phyloP scores from a whole-genome alignment of 1,140 invertebrate species.

The Drosophila tropicalis region DNA sequence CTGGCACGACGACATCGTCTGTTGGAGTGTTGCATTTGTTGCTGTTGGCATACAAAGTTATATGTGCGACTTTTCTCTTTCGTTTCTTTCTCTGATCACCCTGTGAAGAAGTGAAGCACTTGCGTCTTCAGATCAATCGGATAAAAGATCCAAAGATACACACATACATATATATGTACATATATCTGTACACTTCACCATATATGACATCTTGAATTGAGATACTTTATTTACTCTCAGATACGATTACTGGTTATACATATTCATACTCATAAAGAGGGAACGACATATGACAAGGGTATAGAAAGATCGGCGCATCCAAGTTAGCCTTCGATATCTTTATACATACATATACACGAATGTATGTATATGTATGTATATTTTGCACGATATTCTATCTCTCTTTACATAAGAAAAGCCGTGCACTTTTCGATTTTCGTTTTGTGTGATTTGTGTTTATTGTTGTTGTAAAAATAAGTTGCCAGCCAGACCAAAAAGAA shows the following conservation, averaged over 20 bases:
- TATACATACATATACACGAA: constrained; percentile 34
- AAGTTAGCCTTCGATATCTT: constrained; percentile 11
- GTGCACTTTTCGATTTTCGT: constrained; percentile 79
- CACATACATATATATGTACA: neutral
- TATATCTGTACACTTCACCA: neutral
- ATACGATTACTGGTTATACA: constrained; percentile 22
- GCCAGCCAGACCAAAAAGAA: constrained; percentile 38
- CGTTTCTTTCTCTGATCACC: neutral
- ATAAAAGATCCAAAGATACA: neutral
- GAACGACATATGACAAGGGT: constrained; percentile 21
- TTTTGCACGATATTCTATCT: constrained; percentile 41
- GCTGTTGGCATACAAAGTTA: constrained; percentile 21
- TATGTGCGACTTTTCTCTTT: neutral
- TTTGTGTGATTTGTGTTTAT: constrained; percentile 75
- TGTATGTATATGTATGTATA: constrained; percentile 30
- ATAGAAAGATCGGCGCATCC: constrained; percentile 18
- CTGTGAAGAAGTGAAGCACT: neutral
- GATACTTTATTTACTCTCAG: constrained; percentile 4
- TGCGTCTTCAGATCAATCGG: neutral
- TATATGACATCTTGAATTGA: neutral
- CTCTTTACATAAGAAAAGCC: constrained; percentile 37
- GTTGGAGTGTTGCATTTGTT: constrained; percentile 77
- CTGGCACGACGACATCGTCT: constrained; percentile 72
- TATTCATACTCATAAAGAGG: constrained; percentile 31
- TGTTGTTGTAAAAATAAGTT: constrained; percentile 79